phyloP scores from a whole-genome alignment of 2,888 invertebrate species.

The Tinea semifulvella region DNA sequence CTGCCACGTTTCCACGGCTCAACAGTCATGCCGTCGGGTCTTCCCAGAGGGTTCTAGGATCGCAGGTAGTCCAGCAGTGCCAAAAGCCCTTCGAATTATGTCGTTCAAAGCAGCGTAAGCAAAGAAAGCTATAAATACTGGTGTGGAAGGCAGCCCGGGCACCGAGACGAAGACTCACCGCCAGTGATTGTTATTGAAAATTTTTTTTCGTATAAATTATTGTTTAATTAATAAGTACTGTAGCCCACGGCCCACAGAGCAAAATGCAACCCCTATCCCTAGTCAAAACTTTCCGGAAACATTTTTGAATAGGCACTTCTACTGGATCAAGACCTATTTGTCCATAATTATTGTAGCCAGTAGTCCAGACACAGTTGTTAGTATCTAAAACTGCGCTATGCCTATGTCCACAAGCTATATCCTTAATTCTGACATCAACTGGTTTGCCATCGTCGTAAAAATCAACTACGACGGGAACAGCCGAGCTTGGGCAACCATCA shows the following conservation, averaged over 20 bases:
- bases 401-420: constrained; percentile 78
- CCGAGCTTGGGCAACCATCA: constrained; percentile 25
- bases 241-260: constrained; percentile 43
- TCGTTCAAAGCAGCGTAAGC: no score
- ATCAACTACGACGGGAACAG: constrained; percentile 44
- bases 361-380: constrained; percentile 74
- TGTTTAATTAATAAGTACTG: not conserved
- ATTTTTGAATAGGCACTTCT: constrained; percentile 28
- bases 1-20: no score
- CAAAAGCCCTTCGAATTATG: no score
- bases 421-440: constrained; percentile 57
- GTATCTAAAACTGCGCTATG: constrained; percentile 78
- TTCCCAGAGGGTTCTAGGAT: no score
- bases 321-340: constrained; percentile 69
- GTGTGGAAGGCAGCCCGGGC: no score
- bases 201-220: no score
- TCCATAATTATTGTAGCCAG: constrained; percentile 85
- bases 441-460: constrained; percentile 45
- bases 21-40: no score
- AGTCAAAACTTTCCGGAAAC: constrained; percentile 36
- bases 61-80: no score
- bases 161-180: no score
- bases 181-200: no score
- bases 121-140: no score
- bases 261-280: constrained; percentile 27